phyloP scores from a whole-genome alignment of 2,888 invertebrate genomes.

The Oscheius sp. region DNA sequence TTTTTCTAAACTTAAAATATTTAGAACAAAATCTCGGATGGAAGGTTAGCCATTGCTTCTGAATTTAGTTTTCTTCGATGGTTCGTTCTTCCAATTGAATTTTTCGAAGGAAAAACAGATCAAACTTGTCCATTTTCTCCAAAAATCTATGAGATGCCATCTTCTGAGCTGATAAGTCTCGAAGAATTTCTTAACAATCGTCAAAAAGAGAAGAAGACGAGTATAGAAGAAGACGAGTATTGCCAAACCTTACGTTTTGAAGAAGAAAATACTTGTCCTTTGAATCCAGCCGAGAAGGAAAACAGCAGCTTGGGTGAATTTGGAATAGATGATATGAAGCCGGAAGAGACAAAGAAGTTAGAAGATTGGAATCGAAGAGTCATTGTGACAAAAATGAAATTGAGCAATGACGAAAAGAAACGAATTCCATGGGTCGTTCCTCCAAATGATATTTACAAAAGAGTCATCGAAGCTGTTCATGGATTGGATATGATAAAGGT shows the following conservation, averaged over 20 bases:
- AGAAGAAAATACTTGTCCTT: slow-evolving; percentile 9
- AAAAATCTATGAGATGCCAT: not conserved
- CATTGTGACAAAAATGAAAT: slow-evolving; percentile 71
- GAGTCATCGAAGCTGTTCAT: slow-evolving; percentile 53
- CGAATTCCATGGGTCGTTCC: slow-evolving; percentile 79
- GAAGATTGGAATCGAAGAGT: slow-evolving; percentile 58
- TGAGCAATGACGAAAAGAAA: slow-evolving; percentile 37
- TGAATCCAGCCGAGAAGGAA: slow-evolving; percentile 25
- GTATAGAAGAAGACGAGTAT: not conserved
- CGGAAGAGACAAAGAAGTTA: slow-evolving; percentile 28
- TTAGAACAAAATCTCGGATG: slow-evolving; percentile 78
- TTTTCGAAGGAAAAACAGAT: not conserved
- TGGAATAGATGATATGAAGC: slow-evolving; percentile 22
- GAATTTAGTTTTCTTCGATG: slow-evolving; percentile 81
- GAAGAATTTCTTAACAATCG: not conserved
- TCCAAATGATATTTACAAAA: slow-evolving; percentile 84
- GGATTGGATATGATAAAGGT: slow-evolving; percentile 55
- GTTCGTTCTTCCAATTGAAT: slow-evolving; percentile 89
- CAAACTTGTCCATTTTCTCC: slow-evolving; percentile 13
- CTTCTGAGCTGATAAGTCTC: no score
- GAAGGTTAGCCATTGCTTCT: slow-evolving; percentile 79
- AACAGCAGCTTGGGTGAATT: slow-evolving; percentile 29
- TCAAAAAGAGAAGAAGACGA: not conserved
- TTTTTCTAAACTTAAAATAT: not conserved
- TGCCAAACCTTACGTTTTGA: not conserved